Conservation (phyloP, 1,140 invertebrate species). For the Homarus americanus region DNA sequence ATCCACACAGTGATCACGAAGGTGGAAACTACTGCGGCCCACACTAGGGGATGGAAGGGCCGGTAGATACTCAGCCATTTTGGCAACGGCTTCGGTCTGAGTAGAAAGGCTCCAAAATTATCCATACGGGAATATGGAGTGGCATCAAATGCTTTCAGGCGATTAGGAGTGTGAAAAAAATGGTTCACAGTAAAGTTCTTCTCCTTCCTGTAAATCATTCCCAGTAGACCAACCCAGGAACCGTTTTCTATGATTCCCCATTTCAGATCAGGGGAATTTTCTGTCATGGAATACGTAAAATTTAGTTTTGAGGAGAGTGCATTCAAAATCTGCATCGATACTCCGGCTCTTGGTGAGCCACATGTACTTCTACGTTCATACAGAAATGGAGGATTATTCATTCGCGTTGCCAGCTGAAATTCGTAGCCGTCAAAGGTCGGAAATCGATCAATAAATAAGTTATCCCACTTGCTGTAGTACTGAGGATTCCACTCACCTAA, state of each 20-base stretch:
- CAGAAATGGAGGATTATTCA: neutral
- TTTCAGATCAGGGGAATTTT: neutral
- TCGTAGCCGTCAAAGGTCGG: conserved; percentile 5
- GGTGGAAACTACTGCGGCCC: neutral
- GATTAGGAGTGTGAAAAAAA: neutral
- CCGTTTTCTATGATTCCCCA: conserved; percentile 10
- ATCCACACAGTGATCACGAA: neutral
- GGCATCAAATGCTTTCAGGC: neutral
- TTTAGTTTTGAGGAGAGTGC: neutral
- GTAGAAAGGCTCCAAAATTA: conserved; percentile 1
- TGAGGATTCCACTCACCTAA: neutral
- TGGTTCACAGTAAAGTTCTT: conserved; percentile 23
- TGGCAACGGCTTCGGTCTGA: neutral
- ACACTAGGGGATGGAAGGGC: neutral
- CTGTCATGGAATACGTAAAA: conserved; percentile 15
- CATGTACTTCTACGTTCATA: neutral
- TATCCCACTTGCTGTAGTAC: neutral
- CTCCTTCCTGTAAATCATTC: neutral
- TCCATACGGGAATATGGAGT: neutral
- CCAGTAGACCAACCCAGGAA: conserved; percentile 11
- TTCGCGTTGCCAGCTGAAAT: conserved; percentile 15
- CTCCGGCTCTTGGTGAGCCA: neutral
- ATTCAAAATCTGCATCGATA: neutral
- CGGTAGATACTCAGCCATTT: neutral
- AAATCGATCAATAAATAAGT: neutral